Percentiles rank a stretch among this genome's conserved stretches.
Evolutionary conservation across 92 coral and sea anemone species (phyloP).

Genomic region (Virgularia gustaviana): DNA sequence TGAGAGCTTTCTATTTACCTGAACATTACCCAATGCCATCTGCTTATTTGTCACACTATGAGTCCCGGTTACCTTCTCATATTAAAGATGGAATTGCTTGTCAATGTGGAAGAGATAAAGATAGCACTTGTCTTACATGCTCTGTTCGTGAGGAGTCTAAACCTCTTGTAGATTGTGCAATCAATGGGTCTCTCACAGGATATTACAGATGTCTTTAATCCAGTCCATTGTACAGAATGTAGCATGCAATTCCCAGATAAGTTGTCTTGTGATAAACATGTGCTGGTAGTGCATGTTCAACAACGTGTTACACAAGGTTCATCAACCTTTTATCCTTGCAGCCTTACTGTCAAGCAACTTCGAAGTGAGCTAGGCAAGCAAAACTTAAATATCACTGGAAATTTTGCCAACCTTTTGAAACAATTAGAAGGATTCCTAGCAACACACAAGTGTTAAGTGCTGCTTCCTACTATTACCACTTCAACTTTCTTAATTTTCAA

Average conservation of each 20-base stretch:
- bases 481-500: not conserved
- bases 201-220: not conserved
- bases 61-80: too few species aligned
- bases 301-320: not conserved
- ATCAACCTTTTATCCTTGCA: not conserved
- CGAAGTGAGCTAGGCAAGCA: not conserved
- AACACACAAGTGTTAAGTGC: not conserved
- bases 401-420: not conserved
- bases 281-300: not conserved
- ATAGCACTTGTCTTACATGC: not conserved
- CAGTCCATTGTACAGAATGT: not conserved
- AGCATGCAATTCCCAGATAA: not conserved
- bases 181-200: not conserved
- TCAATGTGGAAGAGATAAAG: not conserved
- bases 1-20: constrained; percentile 48
- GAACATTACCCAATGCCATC: too few species aligned
- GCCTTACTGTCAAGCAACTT: not conserved
- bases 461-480: not conserved
- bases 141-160: not conserved
- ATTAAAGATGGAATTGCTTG: not conserved
- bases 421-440: not conserved
- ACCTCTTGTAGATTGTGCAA: not conserved
- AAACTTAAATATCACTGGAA: not conserved
- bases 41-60: constrained; percentile 6
- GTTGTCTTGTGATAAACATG: not conserved